Percentiles rank a stretch among this genome's conserved stretches.
Conservation (phyloP, 2,888 invertebrate species). For the Habroteleia sp. region DNA sequence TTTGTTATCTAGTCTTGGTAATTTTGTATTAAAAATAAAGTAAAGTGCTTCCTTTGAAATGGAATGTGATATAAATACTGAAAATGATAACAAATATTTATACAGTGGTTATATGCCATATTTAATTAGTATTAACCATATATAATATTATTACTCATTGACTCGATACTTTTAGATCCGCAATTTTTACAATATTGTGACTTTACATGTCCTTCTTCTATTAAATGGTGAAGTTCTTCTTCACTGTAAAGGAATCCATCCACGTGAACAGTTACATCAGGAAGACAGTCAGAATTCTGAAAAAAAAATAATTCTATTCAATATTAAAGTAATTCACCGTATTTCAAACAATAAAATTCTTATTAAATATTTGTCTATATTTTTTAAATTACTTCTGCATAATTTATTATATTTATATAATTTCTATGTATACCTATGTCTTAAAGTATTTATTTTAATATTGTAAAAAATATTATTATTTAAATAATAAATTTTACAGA, state of each 20-base stretch:
- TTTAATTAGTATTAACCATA: neutral
- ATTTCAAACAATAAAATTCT: too few relatives aligned
- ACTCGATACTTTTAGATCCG: conserved; percentile 82
- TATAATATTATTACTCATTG: conserved; percentile 79
- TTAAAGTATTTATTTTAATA: too few relatives aligned
- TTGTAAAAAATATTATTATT: too few relatives aligned
- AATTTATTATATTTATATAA: too few relatives aligned
- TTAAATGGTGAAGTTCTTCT: conserved; percentile 83
- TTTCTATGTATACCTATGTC: too few relatives aligned
- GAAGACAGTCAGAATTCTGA: conserved; percentile 83
- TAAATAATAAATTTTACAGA: too few relatives aligned
- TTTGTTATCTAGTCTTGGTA: conserved; percentile 84
- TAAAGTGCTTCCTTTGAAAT: conserved; percentile 84
- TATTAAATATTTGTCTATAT: too few relatives aligned
- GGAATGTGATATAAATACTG: conserved; percentile 86
- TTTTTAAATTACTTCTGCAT: too few relatives aligned
- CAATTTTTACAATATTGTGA: conserved; percentile 83
- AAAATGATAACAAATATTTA: conserved; percentile 8
- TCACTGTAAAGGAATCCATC: conserved; percentile 88
- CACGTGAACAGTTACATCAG: conserved; percentile 83
- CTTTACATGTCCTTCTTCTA: conserved; percentile 81
- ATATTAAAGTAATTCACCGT: too few relatives aligned
- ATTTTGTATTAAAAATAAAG: conserved; percentile 84
- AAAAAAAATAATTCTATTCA: too few relatives aligned
- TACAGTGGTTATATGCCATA: neutral